phyloP scores from a whole-genome alignment of 2,797 vertebrate species.

The Mastacembelus armatus region DNA sequence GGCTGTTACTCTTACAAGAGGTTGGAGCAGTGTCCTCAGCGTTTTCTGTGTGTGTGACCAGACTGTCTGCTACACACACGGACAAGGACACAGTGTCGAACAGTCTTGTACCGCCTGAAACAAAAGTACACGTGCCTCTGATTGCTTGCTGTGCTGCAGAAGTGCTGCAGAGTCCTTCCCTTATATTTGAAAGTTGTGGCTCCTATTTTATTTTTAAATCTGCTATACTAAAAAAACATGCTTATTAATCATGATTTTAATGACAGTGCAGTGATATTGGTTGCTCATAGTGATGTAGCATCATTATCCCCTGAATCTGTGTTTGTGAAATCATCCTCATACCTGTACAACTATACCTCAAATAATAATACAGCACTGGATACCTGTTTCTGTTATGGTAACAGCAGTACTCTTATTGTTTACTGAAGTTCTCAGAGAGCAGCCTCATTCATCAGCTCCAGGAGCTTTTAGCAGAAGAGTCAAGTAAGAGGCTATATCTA shows the following conservation, averaged over 20 bases:
- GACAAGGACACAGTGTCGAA: slow-evolving; percentile 35
- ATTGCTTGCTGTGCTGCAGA: background rate
- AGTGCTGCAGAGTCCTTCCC: background rate
- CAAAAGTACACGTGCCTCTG: slow-evolving; percentile 5
- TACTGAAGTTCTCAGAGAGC: slow-evolving; percentile 16
- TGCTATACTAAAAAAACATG: background rate
- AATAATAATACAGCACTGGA: background rate
- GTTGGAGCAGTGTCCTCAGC: slow-evolving; percentile 24
- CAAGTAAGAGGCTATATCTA: slow-evolving; percentile 62
- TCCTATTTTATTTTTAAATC: background rate
- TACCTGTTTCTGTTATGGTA: no score
- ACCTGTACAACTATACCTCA: background rate
- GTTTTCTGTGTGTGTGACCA: slow-evolving; percentile 21
- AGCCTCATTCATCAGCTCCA: slow-evolving; percentile 10
- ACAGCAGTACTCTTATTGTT: no score
- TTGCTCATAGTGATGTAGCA: background rate
- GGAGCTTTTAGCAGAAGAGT: slow-evolving; percentile 51
- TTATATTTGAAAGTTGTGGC: background rate
- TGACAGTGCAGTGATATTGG: background rate
- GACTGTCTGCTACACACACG: slow-evolving; percentile 10
- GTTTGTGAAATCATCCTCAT: background rate
- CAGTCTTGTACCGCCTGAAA: background rate
- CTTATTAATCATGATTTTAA: background rate
- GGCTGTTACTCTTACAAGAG: slow-evolving; percentile 10
- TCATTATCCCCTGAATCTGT: background rate